phyloP scores from a whole-genome alignment of 2,888 invertebrate genomes.

The Mactromeris polynyma region DNA sequence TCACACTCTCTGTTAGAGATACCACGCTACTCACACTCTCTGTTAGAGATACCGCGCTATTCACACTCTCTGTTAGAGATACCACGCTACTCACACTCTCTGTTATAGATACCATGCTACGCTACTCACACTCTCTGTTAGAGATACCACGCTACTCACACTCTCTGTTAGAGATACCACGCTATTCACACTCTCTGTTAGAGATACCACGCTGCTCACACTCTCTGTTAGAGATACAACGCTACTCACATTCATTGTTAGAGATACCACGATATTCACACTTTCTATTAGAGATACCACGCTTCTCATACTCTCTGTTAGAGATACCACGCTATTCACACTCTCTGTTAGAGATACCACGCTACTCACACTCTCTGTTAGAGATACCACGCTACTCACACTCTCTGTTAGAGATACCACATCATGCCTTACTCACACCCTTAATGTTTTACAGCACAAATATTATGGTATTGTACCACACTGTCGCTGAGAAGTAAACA shows the following conservation, averaged over 20 bases:
- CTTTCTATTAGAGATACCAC: not conserved
- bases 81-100: too few relatives aligned
- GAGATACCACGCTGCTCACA: too few relatives aligned
- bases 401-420: not conserved
- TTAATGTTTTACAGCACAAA: too few relatives aligned
- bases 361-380: not conserved
- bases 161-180: not conserved
- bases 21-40: not conserved
- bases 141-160: too few relatives aligned
- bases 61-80: too few relatives aligned
- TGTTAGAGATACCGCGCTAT: not conserved
- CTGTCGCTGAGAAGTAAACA: too few relatives aligned
- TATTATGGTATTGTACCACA: too few relatives aligned
- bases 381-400: not conserved
- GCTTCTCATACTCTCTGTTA: not conserved
- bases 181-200: not conserved
- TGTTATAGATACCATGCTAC: too few relatives aligned
- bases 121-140: too few relatives aligned
- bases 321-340: not conserved
- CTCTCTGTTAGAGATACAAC: not conserved
- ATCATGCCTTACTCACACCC: not conserved
- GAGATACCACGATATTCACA: not conserved
- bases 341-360: too few relatives aligned
- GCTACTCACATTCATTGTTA: not conserved
- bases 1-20: not conserved